Base-by-base conservation (phyloP, 37 sponge, comb jelly and placozoan genomes). In the Ianthella basta region DNA sequence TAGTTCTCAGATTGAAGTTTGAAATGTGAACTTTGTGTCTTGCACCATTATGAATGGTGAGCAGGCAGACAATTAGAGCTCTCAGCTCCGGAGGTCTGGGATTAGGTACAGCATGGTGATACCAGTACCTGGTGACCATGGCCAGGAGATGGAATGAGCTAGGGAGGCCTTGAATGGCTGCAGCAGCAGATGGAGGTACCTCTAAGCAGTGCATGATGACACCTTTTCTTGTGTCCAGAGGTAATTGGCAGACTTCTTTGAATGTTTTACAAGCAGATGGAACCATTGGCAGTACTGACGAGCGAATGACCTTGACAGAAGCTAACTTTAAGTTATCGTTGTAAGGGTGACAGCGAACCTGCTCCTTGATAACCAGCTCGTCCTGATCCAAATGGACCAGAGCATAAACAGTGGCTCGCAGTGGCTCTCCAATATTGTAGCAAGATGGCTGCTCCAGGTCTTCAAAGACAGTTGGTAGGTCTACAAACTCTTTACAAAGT, bases 261-360 rank as follows among this genome's bases (percentile, higher is more conserved):
- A 30, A 72, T 12, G 12, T 72, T 37, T 30, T 72, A 32, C 73
- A 72, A 34, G 41, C 20, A 29, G 14, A 30, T 12, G 73, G 37
- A 23, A 72, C 20, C 8, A 19, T 8, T 13, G 73, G 39, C 20
- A 72, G 21, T 20, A 72, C 30, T 19, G 32, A 37, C 36, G 13
- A 37, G 19, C 39, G 73, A 30, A 23, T 23, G 37, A 72, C 13
- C 13, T 14, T 15, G 19, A 30, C 20, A 14, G 41, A 21, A 38
- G 32, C 6, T 13, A 37, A 21, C 39, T 33, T 33, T 20, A 72
- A 72, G 36, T 72, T 40, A 37, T 4, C 5, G 39, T 72, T 37
- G 73, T 72, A 37, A 30, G 73, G 73, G 14, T 5, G 36, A 30
- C 73, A 72, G 10, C 73, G 73, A 72, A 72, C 36, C 12, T 30